Conservation (phyloP, 2,113 vertebrate species). For the Acrocephalus arundinaceus region DNA sequence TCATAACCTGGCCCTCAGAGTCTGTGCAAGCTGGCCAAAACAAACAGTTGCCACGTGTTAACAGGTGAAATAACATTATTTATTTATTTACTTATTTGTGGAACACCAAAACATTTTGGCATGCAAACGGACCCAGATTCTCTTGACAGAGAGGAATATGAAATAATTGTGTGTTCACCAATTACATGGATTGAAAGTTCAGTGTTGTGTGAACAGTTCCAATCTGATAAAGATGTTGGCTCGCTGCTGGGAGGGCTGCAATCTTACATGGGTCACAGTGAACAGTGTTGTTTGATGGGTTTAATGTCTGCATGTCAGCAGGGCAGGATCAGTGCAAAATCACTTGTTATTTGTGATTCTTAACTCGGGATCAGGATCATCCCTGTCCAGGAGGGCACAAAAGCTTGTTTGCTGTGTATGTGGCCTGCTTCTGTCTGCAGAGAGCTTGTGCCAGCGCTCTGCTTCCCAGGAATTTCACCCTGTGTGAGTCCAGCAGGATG, state of each 20-base stretch:
- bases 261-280: not conserved
- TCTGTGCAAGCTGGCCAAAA: not conserved
- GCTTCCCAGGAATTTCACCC: conserved; percentile 54
- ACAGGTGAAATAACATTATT: conserved; percentile 57
- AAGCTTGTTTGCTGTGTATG: not conserved
- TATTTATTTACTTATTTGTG: conserved; percentile 33
- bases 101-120: not conserved
- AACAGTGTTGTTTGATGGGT: not conserved
- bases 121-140: not conserved
- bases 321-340: not conserved
- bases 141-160: not conserved
- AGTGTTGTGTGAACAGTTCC: not conserved
- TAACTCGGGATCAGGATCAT: not conserved
- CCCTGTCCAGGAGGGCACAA: not conserved
- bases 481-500: conserved; percentile 40
- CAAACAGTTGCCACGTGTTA: conserved; percentile 29
- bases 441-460: conserved; percentile 3
- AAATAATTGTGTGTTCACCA: not conserved
- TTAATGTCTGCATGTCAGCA: not conserved
- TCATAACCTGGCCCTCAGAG: conserved; percentile 17
- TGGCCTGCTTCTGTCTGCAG: conserved; percentile 28
- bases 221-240: conserved; percentile 47
- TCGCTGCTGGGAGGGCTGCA: not conserved
- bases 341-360: not conserved
- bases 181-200: not conserved